These are phyloP conservation scores for Miltochrista miniata DNA, from an alignment of 2,888 invertebrate species.

Conservation along the genomic window DNA sequence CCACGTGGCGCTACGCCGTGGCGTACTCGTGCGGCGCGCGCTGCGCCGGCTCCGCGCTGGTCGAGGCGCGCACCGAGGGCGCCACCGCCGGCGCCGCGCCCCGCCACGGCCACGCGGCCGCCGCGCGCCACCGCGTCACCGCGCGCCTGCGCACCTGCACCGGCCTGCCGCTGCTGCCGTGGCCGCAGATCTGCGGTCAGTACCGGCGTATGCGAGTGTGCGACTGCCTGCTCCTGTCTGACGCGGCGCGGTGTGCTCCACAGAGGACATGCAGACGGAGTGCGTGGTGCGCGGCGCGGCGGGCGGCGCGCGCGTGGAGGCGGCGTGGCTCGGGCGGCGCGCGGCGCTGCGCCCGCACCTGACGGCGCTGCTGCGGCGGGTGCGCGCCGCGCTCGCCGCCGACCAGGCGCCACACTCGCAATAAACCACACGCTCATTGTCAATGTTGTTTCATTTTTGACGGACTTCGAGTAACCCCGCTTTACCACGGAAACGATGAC, in stretches of 20 bases:
- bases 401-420: too few species aligned
- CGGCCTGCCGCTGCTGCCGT: constrained; percentile 42
- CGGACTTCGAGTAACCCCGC: too few species aligned
- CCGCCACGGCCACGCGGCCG: constrained; percentile 20
- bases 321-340: background rate
- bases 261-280: background rate
- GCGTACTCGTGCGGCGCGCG: constrained; percentile 51
- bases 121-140: constrained; percentile 30
- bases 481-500: too few species aligned
- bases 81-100: constrained; percentile 6
- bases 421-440: too few species aligned
- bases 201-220: background rate
- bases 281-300: background rate
- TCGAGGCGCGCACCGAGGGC: constrained; percentile 6
- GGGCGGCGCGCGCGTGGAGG: background rate
- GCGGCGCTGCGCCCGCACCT: background rate
- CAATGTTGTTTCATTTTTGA: too few species aligned
- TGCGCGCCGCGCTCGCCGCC: background rate
- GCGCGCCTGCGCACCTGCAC: constrained; percentile 38
- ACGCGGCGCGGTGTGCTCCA: background rate
- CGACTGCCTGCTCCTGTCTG: background rate
- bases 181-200: constrained; percentile 50
- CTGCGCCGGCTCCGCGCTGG: constrained; percentile 47
- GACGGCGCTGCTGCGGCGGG: background rate
- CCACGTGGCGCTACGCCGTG: constrained; percentile 56